A percentile compares a stretch with the other conserved stretches of the same genome.
phyloP scores from a whole-genome alignment of 1,140 invertebrate species.

The Oreohelix idahoensis region DNA sequence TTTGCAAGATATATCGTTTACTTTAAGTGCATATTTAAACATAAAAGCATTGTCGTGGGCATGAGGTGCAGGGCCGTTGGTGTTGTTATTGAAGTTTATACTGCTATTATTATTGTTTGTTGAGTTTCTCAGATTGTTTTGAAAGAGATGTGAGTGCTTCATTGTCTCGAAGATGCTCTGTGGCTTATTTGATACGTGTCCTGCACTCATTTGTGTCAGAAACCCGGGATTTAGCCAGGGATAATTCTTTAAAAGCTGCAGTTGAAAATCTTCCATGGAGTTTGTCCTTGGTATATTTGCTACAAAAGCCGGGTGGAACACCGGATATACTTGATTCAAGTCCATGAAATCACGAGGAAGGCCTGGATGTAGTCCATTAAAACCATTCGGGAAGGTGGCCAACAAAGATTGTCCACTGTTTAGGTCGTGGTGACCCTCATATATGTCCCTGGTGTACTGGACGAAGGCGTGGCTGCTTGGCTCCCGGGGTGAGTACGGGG shows the following conservation, averaged over 20 bases:
- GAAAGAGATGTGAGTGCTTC: conserved; percentile 24
- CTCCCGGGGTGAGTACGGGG: not conserved
- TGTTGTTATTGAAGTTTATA: conserved; percentile 16
- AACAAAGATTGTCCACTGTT: not conserved
- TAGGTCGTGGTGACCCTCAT: not conserved
- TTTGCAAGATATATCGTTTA: not conserved
- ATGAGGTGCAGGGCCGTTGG: not conserved
- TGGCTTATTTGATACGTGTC: not conserved
- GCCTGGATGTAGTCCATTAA: not conserved
- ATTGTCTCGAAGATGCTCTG: conserved; percentile 1
- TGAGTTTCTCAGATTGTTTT: not conserved
- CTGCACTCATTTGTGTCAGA: not conserved
- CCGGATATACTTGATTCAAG: conserved; percentile 1
- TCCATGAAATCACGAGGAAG: conserved; percentile 12
- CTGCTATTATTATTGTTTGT: conserved; percentile 8
- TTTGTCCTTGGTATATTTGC: not conserved
- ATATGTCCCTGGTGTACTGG: conserved; percentile 12
- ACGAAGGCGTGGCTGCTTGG: conserved; percentile 8
- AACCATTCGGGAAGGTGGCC: not conserved
- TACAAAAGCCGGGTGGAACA: conserved; percentile 22
- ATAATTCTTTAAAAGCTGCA: conserved; percentile 13
- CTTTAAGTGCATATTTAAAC: too few species aligned
- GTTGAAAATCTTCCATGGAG: conserved; percentile 28
- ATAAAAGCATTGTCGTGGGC: not conserved
- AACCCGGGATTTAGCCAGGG: not conserved